A percentile compares a stretch with the other conserved stretches of the same genome.
These are phyloP conservation scores for Watsonalla cultraria DNA, from an alignment of 2,888 invertebrate species.

Conservation along the genomic window DNA sequence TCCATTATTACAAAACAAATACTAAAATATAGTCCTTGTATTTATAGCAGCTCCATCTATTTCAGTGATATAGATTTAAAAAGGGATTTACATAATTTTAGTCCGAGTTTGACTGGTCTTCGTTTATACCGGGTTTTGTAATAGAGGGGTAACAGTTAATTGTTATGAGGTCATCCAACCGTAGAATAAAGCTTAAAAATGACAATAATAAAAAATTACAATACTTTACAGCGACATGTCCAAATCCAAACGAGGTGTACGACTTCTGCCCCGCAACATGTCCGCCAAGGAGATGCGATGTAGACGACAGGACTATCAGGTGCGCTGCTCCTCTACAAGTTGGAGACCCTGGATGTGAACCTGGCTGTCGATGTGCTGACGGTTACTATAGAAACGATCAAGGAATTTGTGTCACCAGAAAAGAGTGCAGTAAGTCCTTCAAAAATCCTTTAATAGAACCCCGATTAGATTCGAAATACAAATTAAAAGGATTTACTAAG, in stretches of 20 bases:
- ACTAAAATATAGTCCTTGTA: too few relatives aligned
- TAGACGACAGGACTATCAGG: conserved; percentile 20
- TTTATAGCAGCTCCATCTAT: too few relatives aligned
- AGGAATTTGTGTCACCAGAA: conserved; percentile 25
- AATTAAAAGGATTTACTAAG: too few relatives aligned
- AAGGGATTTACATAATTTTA: too few relatives aligned
- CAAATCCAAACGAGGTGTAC: conserved; percentile 23
- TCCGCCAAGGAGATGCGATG: conserved; percentile 26
- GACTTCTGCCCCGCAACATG: conserved; percentile 28
- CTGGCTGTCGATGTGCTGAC: conserved; percentile 29
- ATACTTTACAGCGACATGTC: conserved; percentile 7
- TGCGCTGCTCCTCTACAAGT: conserved; percentile 24
- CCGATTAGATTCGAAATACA: too few relatives aligned
- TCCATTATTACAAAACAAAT: too few relatives aligned
- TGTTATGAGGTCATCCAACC: too few relatives aligned
- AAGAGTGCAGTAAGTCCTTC: conserved; percentile 31
- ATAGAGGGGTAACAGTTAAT: too few relatives aligned
- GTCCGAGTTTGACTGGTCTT: too few relatives aligned
- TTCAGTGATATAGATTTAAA: too few relatives aligned
- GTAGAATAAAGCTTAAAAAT: too few relatives aligned
- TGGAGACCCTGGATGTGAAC: conserved; percentile 25
- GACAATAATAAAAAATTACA: not conserved
- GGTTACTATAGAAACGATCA: conserved; percentile 21
- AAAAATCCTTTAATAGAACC: not conserved
- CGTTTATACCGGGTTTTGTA: too few relatives aligned